Evolutionary conservation across 2,113 vertebrate genomes (phyloP).

Genomic region (Cephalopholis sonnerati): DNA sequence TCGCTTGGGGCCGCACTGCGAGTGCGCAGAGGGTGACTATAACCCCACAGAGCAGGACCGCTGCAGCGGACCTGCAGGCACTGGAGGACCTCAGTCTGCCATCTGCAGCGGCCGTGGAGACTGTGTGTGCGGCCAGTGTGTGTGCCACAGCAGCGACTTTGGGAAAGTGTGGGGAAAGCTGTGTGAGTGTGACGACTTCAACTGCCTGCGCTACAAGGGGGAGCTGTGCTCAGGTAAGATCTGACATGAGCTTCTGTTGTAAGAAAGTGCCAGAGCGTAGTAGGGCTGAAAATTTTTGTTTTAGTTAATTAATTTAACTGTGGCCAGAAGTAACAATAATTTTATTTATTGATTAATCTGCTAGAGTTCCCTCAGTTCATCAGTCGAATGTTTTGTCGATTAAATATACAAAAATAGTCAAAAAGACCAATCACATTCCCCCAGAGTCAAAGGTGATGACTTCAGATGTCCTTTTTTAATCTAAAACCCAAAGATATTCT

Average conservation of each 20-base stretch:
- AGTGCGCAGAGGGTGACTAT: slow-evolving; percentile 95
- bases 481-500: too few relatives aligned
- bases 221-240: slow-evolving; percentile 95
- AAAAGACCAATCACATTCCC: too few relatives aligned
- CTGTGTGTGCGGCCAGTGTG: slow-evolving; percentile 96
- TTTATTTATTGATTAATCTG: too few relatives aligned
- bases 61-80: slow-evolving; percentile 84
- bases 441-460: too few relatives aligned
- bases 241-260: background rate
- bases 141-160: slow-evolving; percentile 94
- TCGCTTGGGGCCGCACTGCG: slow-evolving; percentile 91
- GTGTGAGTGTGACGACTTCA: slow-evolving; percentile 98
- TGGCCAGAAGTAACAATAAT: too few relatives aligned
- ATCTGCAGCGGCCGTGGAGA: slow-evolving; percentile 93
- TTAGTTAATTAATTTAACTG: too few relatives aligned
- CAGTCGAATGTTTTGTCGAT: too few relatives aligned
- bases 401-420: too few relatives aligned
- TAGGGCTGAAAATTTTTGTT: background rate
- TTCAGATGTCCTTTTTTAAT: too few relatives aligned
- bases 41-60: slow-evolving; percentile 89
- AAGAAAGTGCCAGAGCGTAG: background rate
- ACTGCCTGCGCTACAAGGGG: slow-evolving; percentile 95
- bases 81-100: slow-evolving; percentile 69
- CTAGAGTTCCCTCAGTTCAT: too few relatives aligned
- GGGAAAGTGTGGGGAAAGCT: slow-evolving; percentile 95